Evolutionary conservation across 2,113 vertebrate genomes (phyloP), one percentile per base, ranked within the genome.

Genomic region (Genyomyrus donnyi): DNA sequence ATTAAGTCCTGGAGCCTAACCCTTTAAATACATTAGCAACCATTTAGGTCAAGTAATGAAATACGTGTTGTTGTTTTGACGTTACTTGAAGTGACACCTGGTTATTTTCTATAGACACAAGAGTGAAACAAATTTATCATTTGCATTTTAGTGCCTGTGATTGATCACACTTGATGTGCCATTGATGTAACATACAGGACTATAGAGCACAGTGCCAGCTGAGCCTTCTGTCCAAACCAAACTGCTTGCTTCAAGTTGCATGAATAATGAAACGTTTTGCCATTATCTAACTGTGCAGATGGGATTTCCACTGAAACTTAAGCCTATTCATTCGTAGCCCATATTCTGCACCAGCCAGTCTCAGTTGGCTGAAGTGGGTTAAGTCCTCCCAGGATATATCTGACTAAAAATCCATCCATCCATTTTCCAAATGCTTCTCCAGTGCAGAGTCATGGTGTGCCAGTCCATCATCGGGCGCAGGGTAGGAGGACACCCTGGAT

Each of bases 241-340:
- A 85, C 24, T 50, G 46, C 21, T 45, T 85, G 24, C 39, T 46
- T 83, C 27, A 83, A 85, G 42, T 46, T 48, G 24, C 84, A 85
- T 85, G 84, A 85, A 85, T 85, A 85, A 85, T 85, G 46, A n/a
- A 85, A n/a, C 42, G 10, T 85, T 50, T 48, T 85, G 24, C 39
- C 46, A 42, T 42, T 83, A 85, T 85, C 83, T 48, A 24, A 85
- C 39, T 85, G 31, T 48, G 45, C 83, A 85, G 17, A 85, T 45
- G 42, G 45, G 83, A 85, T 46, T 45, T 85, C 19, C 35, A 48
- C 39, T 85, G 39, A 85, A 77, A 31, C 70, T 39, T 39, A 35
- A 77, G 70, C 70, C n/a, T 77, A 39, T 77, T 74, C 66, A 74
- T 31, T 74, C 66, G 0, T 27, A 17, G 5, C 13, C 66, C 66